Conservation (phyloP, 2,888 invertebrate genomes). For the Listrodromus nycthemerus region DNA sequence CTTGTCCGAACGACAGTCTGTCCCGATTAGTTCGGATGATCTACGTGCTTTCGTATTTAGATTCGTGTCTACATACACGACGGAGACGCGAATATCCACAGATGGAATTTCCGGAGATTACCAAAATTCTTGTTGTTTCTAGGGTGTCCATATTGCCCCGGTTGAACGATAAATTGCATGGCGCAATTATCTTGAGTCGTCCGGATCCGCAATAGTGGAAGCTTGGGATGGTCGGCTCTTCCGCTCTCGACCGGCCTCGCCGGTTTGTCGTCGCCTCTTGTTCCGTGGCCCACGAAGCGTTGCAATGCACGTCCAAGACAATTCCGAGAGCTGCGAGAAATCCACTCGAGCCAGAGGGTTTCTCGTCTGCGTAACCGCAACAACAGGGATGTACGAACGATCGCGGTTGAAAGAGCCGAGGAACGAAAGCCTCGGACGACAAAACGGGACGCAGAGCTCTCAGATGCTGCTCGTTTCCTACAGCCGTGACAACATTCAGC, state of each 20-base stretch:
- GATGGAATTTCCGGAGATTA: no score
- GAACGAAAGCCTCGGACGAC: not conserved
- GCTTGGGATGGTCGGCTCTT: constrained; percentile 13
- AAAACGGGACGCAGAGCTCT: constrained; percentile 18
- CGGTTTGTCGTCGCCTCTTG: constrained; percentile 2
- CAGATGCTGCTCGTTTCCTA: constrained; percentile 37
- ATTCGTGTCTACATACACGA: no score
- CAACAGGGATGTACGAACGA: constrained; percentile 45
- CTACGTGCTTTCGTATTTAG: no score
- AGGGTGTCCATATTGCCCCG: no score
- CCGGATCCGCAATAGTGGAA: constrained; percentile 20
- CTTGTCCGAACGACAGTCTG: no score
- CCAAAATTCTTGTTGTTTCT: no score
- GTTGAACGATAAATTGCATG: constrained; percentile 49
- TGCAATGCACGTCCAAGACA: constrained; percentile 43
- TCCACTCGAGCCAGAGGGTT: constrained; percentile 32
- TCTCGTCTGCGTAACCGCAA: constrained; percentile 52
- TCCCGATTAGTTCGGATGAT: no score
- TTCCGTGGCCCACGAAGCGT: constrained; percentile 11
- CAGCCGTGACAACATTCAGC: constrained; percentile 1
- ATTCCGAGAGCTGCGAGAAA: constrained; percentile 37
- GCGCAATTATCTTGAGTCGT: constrained; percentile 62
- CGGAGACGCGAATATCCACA: no score
- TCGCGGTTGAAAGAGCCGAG: not conserved
- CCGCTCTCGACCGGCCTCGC: constrained; percentile 5